These are phyloP conservation scores for Grantiella picta DNA, from an alignment of 2,113 vertebrate species.

Conservation along the genomic window DNA sequence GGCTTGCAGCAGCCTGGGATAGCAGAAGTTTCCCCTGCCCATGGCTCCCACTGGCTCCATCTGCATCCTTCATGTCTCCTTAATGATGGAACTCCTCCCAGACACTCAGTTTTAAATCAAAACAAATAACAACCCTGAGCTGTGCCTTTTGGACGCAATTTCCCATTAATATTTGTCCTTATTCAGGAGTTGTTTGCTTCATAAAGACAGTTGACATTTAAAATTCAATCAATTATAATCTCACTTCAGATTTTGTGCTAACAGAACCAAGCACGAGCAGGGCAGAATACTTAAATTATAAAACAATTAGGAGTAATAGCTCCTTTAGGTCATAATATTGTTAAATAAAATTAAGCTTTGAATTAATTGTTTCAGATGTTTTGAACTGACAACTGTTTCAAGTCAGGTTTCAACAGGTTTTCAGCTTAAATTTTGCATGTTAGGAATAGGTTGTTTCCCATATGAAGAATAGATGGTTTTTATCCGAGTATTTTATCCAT, in stretches of 20 bases:
- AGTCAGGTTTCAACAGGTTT: neutral
- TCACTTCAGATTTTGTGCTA: neutral
- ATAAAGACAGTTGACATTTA: neutral
- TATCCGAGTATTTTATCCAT: neutral
- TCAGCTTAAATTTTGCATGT: neutral
- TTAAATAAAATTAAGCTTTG: neutral
- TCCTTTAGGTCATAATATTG: constrained; percentile 5
- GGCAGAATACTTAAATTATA: neutral
- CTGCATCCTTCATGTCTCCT: neutral
- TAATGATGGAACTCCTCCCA: neutral
- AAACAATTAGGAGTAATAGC: neutral
- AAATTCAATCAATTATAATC: neutral
- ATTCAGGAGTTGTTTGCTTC: neutral
- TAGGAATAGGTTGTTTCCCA: neutral
- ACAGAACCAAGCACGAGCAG: neutral
- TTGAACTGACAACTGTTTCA: neutral
- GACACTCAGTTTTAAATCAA: neutral
- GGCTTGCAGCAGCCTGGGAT: rapidly evolving
- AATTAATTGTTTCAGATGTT: neutral
- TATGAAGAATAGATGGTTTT: neutral
- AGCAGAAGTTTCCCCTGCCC: neutral
- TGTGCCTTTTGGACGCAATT: neutral
- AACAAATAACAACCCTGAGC: neutral
- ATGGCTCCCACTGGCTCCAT: neutral
- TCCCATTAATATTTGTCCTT: neutral